Evolutionary conservation across 2,113 vertebrate genomes (phyloP), one percentile per base, ranked within the genome.

Genomic region (Sitta europaea): DNA sequence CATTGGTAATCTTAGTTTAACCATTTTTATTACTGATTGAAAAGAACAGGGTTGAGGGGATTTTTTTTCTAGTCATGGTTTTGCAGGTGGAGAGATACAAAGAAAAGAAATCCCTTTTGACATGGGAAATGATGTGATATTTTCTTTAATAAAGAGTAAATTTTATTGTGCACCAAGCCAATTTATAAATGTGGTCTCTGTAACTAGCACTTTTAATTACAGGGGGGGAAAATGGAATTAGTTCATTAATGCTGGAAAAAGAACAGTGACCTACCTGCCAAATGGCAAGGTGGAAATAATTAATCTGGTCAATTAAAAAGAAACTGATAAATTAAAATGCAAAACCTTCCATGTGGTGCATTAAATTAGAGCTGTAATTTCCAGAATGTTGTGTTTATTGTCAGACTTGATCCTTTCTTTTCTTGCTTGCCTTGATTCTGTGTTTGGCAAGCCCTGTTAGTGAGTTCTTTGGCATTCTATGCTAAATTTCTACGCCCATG

Each of bases 271-370:
- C 97, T 97, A 97, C 92, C 97, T 98, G 98, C 96, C 98, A 98
- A 98, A 95, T 84, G 94, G 89, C 97, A 98, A 98, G 97, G 97
- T 98, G 96, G 97, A 97, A 98, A 97, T 98, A 98, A 98, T 98
- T 97, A 98, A 98, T 98, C 97, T 98, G 96, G 94, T 96, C 97
- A 98, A 98, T 97, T 98, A 98, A 95, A 98, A 98, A 92, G 97
- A 96, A 98, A 96, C 78, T 80, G 97, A 96, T 97, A 96, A 97
- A 98, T 98, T 97, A 97, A 98, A 97, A 97, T 89, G 86, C 85
- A 96, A 92, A 96, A 62, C 35, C 81, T 92, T 97, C 92, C 86
- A 88, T 73, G 95, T 84, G 94, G 74, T 76, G 53, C 51, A 72
- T 83, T 94, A 94, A 95, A 86, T 93, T 91, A 96, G 80, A 95